Evolutionary conservation across 2,797 vertebrate species (phyloP).

Genomic region (Kryptolebias ocellatus): DNA sequence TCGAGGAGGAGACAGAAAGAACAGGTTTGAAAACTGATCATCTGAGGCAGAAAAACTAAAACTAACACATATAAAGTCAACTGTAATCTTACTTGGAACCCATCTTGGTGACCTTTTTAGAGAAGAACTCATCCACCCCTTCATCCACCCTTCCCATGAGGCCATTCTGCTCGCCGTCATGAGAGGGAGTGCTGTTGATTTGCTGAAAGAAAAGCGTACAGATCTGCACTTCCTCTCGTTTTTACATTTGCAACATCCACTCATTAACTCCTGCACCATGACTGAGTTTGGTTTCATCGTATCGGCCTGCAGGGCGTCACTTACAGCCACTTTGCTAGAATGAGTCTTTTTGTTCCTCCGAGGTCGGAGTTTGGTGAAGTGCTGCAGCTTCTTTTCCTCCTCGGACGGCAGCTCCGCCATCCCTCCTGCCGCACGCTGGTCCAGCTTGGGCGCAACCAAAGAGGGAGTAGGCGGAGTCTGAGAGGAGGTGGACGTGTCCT

Average conservation of each 20-base stretch:
- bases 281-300: neutral
- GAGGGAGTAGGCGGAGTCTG: slow-evolving; percentile 60
- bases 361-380: slow-evolving; percentile 94
- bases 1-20: neutral
- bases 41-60: neutral
- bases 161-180: slow-evolving; percentile 95
- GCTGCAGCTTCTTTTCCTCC: slow-evolving; percentile 93
- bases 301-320: slow-evolving; percentile 49
- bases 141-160: slow-evolving; percentile 97
- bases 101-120: slow-evolving; percentile 94
- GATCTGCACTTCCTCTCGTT: neutral
- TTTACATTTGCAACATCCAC: neutral
- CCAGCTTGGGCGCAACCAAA: slow-evolving; percentile 74
- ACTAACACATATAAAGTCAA: neutral
- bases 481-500: slow-evolving; percentile 80
- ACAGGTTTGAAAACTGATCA: neutral
- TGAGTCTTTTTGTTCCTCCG: slow-evolving; percentile 93
- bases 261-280: neutral
- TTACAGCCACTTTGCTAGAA: slow-evolving; percentile 91
- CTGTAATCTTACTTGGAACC: slow-evolving; percentile 85
- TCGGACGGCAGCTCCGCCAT: slow-evolving; percentile 93
- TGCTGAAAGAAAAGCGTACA: slow-evolving; percentile 64
- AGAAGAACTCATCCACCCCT: slow-evolving; percentile 98
- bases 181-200: slow-evolving; percentile 81
- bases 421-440: slow-evolving; percentile 83